Evolutionary conservation across 2,888 invertebrate species (phyloP).

Genomic region (Reticulitermes lucifugus): DNA sequence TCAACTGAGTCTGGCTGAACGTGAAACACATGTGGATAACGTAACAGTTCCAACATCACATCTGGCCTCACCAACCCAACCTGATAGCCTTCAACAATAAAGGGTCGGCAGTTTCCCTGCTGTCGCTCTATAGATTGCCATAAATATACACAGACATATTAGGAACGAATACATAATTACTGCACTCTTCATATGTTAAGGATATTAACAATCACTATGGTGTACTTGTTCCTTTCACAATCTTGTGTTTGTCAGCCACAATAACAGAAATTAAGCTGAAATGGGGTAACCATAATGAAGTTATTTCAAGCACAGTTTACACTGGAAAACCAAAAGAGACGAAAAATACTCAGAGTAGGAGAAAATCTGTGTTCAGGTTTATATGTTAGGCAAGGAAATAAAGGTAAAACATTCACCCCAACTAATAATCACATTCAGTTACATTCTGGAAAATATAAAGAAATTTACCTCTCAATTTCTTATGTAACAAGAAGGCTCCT

Average conservation of each 20-base stretch:
- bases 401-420: not conserved
- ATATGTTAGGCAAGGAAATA: not conserved
- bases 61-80: slow-evolving; percentile 89
- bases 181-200: no score
- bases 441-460: no score
- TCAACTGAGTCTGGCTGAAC: slow-evolving; percentile 80
- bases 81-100: slow-evolving; percentile 89
- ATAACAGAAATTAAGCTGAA: no score
- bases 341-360: no score
- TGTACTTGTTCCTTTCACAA: no score
- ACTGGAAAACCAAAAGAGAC: not conserved
- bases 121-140: slow-evolving; percentile 72
- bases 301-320: not conserved
- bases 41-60: slow-evolving; percentile 82
- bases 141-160: not conserved
- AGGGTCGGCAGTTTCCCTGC: slow-evolving; percentile 84
- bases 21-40: slow-evolving; percentile 86
- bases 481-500: no score
- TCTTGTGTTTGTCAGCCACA: no score
- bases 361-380: no score
- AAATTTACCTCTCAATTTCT: no score
- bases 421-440: no score
- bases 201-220: no score
- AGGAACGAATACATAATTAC: not conserved
- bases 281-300: no score